These are phyloP conservation scores for Actinopyga echinites DNA, from an alignment of 53 echinoderm and acorn worm genomes.

Conservation along the genomic window DNA sequence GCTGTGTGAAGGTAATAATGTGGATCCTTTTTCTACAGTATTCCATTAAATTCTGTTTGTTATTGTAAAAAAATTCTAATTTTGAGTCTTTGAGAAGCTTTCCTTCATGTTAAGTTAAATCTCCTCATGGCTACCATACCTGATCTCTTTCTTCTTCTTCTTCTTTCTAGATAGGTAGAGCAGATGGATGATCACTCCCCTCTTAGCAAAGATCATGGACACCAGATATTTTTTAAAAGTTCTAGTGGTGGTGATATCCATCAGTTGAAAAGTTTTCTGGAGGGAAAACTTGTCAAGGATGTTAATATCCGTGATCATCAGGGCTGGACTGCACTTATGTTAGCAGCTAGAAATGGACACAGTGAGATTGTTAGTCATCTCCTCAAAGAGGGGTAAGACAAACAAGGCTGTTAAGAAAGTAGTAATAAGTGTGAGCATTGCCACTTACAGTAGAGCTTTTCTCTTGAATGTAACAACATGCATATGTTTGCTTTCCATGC, in stretches of 20 bases:
- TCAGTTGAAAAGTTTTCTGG: neutral
- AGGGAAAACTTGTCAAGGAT: slow-evolving; percentile 2
- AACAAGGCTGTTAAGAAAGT: neutral
- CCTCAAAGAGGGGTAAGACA: slow-evolving; percentile 72
- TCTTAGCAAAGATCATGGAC: slow-evolving; percentile 13
- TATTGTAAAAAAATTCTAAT: too few species aligned
- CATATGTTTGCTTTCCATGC: too few species aligned
- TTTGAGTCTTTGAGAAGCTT: too few species aligned
- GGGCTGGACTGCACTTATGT: slow-evolving; percentile 95
- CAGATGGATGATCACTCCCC: slow-evolving; percentile 5
- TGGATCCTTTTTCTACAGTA: too few species aligned
- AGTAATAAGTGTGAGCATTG: neutral
- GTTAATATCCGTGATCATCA: slow-evolving; percentile 67
- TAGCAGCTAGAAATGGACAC: slow-evolving; percentile 85
- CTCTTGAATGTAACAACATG: too few species aligned
- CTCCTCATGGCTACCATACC: too few species aligned
- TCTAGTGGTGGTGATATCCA: neutral
- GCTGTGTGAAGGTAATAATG: too few species aligned
- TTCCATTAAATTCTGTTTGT: too few species aligned
- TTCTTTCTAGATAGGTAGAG: too few species aligned
- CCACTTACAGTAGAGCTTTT: too few species aligned
- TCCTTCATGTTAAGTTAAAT: too few species aligned
- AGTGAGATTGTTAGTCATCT: slow-evolving; percentile 66
- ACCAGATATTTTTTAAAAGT: slow-evolving; percentile 5
- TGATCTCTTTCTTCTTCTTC: too few species aligned